Conservation (phyloP, 2,797 vertebrate species). For the Jordanella pulchra region DNA sequence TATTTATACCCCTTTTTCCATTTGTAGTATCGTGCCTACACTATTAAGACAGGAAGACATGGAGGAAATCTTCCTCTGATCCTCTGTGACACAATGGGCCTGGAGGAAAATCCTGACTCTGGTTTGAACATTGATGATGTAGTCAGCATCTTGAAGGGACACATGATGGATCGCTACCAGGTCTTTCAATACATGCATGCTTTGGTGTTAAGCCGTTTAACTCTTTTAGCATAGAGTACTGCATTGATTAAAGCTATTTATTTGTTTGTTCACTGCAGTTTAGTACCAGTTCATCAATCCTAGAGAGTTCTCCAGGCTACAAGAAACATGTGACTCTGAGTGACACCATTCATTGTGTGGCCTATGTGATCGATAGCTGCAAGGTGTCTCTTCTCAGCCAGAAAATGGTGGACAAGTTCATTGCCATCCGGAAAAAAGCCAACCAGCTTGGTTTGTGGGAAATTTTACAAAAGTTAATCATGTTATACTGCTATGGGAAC, state of each 20-base stretch:
- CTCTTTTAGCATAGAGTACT: neutral
- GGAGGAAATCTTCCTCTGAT: constrained; percentile 60
- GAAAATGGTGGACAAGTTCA: constrained; percentile 65
- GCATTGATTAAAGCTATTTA: neutral
- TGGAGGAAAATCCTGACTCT: constrained; percentile 63
- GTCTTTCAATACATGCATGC: constrained; percentile 18
- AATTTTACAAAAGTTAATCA: neutral
- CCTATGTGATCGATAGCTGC: constrained; percentile 67
- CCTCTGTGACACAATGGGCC: constrained; percentile 80
- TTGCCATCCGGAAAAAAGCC: constrained; percentile 59
- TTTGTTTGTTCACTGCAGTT: constrained; percentile 53
- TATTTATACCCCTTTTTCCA: neutral
- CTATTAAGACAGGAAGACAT: constrained; percentile 55
- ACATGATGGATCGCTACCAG: constrained; percentile 69
- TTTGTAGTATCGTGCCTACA: constrained; percentile 73
- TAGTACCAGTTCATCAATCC: constrained; percentile 50
- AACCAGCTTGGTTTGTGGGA: constrained; percentile 65
- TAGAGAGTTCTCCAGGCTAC: constrained; percentile 42
- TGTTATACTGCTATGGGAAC: neutral
- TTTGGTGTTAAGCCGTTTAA: neutral
- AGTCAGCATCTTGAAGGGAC: constrained; percentile 70
- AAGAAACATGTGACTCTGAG: constrained; percentile 41
- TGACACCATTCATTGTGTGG: constrained; percentile 72
- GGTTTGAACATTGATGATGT: constrained; percentile 75
- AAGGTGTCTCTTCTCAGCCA: constrained; percentile 59